A percentile compares a stretch with the other conserved stretches of the same genome.
phyloP scores from a whole-genome alignment of 2,888 invertebrate genomes.

The Rhimphoctona megacephalus region DNA sequence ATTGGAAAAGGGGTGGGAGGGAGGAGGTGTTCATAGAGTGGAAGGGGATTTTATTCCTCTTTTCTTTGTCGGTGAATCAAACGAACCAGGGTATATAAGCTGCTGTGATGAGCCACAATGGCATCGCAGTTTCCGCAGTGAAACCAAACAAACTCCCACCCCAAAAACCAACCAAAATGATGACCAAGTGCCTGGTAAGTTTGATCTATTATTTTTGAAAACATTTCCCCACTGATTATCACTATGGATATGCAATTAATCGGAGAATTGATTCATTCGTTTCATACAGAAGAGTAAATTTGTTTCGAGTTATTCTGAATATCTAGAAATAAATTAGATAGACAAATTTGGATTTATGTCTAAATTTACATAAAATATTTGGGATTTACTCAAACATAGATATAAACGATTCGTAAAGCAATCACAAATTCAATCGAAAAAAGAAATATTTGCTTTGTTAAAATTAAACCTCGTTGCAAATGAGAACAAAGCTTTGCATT shows the following conservation, averaged over 20 bases:
- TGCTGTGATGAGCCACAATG: constrained; percentile 55
- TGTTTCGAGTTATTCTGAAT: too few species aligned
- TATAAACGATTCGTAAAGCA: too few species aligned
- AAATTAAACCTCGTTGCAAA: not conserved
- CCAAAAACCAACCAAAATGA: constrained; percentile 77
- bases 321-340: not conserved
- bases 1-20: not conserved
- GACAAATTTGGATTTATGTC: not conserved
- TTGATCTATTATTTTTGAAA: constrained; percentile 2
- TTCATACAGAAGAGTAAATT: not conserved
- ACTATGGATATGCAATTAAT: not conserved
- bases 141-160: constrained; percentile 68
- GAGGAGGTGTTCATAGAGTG: constrained; percentile 11
- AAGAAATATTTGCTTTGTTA: not conserved
- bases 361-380: not conserved
- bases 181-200: constrained; percentile 81
- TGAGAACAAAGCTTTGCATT: not conserved
- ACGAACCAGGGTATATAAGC: constrained; percentile 78
- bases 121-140: constrained; percentile 79
- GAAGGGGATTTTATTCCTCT: constrained; percentile 22
- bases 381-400: not conserved
- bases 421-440: not conserved
- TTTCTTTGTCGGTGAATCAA: constrained; percentile 68
- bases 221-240: not conserved
- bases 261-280: not conserved